Base-by-base conservation (phyloP, 2,888 invertebrate genomes). In the Taenaris catops region DNA sequence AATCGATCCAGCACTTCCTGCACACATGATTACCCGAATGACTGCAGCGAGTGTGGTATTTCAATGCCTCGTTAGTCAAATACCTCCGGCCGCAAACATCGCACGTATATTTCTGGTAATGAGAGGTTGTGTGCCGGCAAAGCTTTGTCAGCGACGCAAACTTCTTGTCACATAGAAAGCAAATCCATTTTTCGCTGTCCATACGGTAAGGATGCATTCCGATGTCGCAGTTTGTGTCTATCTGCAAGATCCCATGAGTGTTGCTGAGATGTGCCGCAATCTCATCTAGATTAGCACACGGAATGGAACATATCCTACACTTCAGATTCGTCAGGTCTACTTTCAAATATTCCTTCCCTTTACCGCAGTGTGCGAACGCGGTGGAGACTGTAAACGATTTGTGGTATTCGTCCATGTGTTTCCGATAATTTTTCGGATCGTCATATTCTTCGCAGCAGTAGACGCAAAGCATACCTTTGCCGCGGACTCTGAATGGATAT, bases 401-500 rank as follows among this genome's bases (percentile, higher is more conserved):
- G 41, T 83, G 83, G 3, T 48, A 49, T 1, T 57, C 53, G 25
- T 69, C 64, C 43, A 76, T 53, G 41, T 84, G 84, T 2, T 41
- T 41, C 27, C 81, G 67, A 47, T 67, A 81, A 5, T 53, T 51
- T 3, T 51, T 51, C 0, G 80, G 79, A 6, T 75, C 70, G 9
- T 62, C 58, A 38, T 61, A 73, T 12, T 64, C 58, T 19, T 83
- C 80, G 44, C 67, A 62, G 63, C 84, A 84, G 62, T 75, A 84
- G 44, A 81, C 80, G 51, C 84, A 84, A 35, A 72, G 58, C 48
- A 81, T 54, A 6, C 43, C 49, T 39, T 68, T 70, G 4, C 69
- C 68, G 33, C 59, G 63, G 35, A 76, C 60, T 49, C 83, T 65
- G 68, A 83, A 84, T 44, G 84, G 84, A 51, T 73, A 76, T 23